A percentile compares a stretch with the other conserved stretches of the same genome.
Evolutionary conservation across 2,888 invertebrate species (phyloP).

Genomic region (Microctonus aethiopoides): DNA sequence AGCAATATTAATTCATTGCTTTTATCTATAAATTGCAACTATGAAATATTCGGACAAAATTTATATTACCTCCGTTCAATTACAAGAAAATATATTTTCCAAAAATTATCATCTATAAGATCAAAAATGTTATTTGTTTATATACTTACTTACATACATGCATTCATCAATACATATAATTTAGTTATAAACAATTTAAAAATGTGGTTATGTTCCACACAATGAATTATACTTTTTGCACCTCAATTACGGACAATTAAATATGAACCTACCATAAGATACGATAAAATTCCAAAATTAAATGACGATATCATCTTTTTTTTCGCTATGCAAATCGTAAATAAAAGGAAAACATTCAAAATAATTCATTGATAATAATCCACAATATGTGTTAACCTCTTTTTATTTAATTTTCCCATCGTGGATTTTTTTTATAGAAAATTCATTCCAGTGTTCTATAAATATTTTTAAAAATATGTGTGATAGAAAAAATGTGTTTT

Average conservation of each 20-base stretch:
- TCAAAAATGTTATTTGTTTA: background rate
- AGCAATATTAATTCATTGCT: slow-evolving; percentile 9
- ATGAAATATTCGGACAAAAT: background rate
- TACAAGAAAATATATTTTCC: slow-evolving; percentile 29
- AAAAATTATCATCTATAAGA: background rate
- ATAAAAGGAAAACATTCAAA: background rate
- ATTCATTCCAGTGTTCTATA: slow-evolving; percentile 28
- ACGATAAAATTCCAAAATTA: background rate
- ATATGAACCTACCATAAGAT: background rate
- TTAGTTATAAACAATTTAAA: background rate
- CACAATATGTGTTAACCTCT: background rate
- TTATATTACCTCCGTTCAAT: slow-evolving; percentile 11
- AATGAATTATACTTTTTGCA: background rate
- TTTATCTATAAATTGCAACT: background rate
- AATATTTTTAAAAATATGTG: slow-evolving; percentile 31
- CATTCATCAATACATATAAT: background rate
- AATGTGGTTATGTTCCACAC: background rate
- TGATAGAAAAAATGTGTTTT: slow-evolving; percentile 29
- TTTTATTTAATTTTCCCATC: background rate
- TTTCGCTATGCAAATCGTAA: background rate
- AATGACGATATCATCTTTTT: background rate
- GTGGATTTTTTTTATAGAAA: background rate
- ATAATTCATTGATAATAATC: background rate
- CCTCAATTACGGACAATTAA: background rate
- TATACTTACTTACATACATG: background rate